Base-by-base conservation (phyloP, 1,140 invertebrate species). In the Neodiprion fabricii region DNA sequence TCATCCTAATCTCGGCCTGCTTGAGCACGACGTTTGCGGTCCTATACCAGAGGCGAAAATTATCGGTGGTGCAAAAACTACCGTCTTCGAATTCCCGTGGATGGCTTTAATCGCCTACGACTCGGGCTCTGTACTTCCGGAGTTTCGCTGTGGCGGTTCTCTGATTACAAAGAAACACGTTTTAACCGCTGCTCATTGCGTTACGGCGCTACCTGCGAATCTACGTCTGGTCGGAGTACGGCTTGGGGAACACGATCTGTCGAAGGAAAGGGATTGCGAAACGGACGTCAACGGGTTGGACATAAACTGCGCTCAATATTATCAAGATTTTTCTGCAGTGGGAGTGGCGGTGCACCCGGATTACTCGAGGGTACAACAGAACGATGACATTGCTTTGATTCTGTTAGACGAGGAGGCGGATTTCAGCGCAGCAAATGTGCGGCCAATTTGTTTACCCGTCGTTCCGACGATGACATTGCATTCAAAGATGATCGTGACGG, bases 111-210 rank as follows among this genome's bases (percentile, higher is more conserved):
- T 92, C 12, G 81, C 85, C 5, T 91, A 91, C 75, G 78, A 85
- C 74, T 85, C 85, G 74, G 78, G 90, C 90, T 83, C 82, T 49
- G 86, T 84, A 10, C 81, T 79, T 7, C 83, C 84, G 70, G 74
- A 76, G 1, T 89, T 91, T 73, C 85, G 86, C 72, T 93, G 92
- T 78, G 92, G 91, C 0, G 92, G 91, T 4, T 89, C 92, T 0
- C 83, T 93, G 0, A 92, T 94, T 74, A 91, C 88, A 66, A 80
- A 89, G 40, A 84, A 89, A 76, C 92, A 93, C 79, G 88, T 93
- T 21, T 78, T 93, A 40, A 94, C 92, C 4, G 92, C 92, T 1
- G 92, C 92, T 0, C 93, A 94, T 79, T 93, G 92, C 76, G 86
- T 93, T 8, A 86, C 85, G 1, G 84, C 85, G 23, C 76, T 91